phyloP scores from a whole-genome alignment of 2,888 invertebrate species.

The Cerastoderma edule region DNA sequence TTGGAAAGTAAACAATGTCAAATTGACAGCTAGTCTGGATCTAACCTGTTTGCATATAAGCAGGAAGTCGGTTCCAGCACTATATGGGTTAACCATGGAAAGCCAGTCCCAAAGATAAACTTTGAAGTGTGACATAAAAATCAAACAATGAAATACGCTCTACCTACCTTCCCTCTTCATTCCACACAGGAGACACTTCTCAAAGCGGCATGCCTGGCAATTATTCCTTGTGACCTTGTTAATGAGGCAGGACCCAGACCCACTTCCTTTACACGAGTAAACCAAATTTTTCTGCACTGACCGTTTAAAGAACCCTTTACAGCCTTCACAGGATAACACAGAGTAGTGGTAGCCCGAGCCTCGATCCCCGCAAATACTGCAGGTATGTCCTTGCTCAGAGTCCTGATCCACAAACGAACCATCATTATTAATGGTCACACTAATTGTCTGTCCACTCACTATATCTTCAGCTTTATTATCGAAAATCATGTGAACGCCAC shows the following conservation, averaged over 20 bases:
- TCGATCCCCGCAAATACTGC: conserved; percentile 81
- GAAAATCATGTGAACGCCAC: conserved; percentile 16
- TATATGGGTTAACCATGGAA: no score
- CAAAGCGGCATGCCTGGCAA: conserved; percentile 83
- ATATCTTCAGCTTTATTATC: conserved; percentile 7
- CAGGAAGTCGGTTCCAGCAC: no score
- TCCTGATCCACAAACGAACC: background rate
- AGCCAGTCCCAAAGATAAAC: no score
- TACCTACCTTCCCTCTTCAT: conserved; percentile 83
- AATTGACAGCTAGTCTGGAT: no score
- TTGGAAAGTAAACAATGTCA: no score
- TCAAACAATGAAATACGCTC: background rate
- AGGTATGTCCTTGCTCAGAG: conserved; percentile 45
- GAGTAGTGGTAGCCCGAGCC: conserved; percentile 83
- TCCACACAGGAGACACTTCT: conserved; percentile 81
- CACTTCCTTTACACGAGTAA: conserved; percentile 81
- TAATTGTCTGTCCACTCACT: background rate
- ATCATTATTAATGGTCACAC: background rate
- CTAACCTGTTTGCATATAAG: no score
- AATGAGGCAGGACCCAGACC: conserved; percentile 78
- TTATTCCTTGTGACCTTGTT: conserved; percentile 83
- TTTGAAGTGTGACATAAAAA: background rate
- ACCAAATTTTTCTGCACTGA: conserved; percentile 82
- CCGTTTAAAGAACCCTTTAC: conserved; percentile 84
- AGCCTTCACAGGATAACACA: conserved; percentile 83